Percentiles rank a stretch among this genome's conserved stretches.
These are phyloP conservation scores for Brachyistius frenatus DNA, from an alignment of 2,113 vertebrate genomes.

Conservation along the genomic window DNA sequence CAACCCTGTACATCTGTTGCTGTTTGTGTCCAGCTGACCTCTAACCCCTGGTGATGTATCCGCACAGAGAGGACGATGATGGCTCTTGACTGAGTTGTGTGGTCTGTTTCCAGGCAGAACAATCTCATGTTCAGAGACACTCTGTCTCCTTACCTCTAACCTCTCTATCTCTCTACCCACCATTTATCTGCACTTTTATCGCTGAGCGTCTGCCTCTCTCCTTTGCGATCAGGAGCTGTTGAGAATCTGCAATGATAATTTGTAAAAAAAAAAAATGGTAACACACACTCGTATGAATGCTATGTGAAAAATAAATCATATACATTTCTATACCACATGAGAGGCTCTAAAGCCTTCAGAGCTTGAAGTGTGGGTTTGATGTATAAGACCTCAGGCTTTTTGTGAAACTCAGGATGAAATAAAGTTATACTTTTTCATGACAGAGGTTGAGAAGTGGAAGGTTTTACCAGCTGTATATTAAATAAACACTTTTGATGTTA, in stretches of 20 bases:
- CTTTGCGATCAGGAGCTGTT: background rate
- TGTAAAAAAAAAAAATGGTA: slow-evolving; percentile 18
- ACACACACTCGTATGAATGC: slow-evolving; percentile 6
- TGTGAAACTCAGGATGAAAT: slow-evolving; percentile 14
- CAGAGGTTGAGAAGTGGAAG: background rate
- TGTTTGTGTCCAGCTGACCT: slow-evolving; percentile 57
- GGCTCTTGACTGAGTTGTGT: slow-evolving; percentile 40
- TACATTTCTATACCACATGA: slow-evolving; percentile 14
- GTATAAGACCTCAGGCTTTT: slow-evolving; percentile 1
- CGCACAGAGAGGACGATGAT: slow-evolving; percentile 45
- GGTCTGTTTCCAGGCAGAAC: slow-evolving; percentile 61
- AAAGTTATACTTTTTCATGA: background rate
- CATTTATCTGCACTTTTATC: slow-evolving; percentile 46
- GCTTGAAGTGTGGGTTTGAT: slow-evolving; percentile 11
- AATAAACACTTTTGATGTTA: slow-evolving; percentile 12
- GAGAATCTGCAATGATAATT: background rate
- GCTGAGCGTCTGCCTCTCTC: background rate
- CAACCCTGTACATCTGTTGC: slow-evolving; percentile 10
- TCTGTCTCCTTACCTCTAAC: slow-evolving; percentile 42
- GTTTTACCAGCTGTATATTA: background rate
- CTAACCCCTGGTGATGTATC: slow-evolving; percentile 45
- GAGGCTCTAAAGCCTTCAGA: background rate
- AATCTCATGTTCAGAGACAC: slow-evolving; percentile 53
- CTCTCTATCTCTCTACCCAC: slow-evolving; percentile 30
- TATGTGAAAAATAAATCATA: slow-evolving; percentile 21